A percentile compares a stretch with the other conserved stretches of the same genome.
Conservation (phyloP, 2,113 vertebrate species). For the Cephalopterus ornatus region DNA sequence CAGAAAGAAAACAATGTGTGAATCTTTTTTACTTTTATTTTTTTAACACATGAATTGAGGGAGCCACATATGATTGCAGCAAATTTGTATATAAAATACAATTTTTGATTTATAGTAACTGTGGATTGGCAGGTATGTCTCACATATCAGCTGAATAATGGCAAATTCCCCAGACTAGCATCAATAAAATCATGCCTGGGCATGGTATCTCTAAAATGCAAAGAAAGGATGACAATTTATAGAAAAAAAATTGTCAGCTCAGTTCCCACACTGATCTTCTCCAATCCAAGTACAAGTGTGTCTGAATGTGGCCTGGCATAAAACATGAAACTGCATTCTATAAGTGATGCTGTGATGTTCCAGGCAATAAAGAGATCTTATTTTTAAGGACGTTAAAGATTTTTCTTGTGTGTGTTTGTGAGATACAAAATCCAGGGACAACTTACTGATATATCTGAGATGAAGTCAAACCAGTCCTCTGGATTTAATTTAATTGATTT, state of each 20-base stretch:
- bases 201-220: not conserved
- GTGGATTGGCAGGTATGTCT: not conserved
- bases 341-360: not conserved
- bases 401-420: not conserved
- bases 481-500: not conserved
- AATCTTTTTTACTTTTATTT: not conserved
- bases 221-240: not conserved
- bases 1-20: not conserved
- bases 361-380: not conserved
- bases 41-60: not conserved
- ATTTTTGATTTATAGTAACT: not conserved
- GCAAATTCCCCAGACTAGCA: not conserved
- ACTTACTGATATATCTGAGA: not conserved
- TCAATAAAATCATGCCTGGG: not conserved
- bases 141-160: not conserved
- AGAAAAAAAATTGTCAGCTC: not conserved
- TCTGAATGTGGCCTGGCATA: not conserved
- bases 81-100: not conserved
- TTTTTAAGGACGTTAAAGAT: not conserved
- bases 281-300: not conserved
- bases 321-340: not conserved
- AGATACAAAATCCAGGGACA: not conserved
- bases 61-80: not conserved
- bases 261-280: not conserved
- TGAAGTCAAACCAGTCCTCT: not conserved